Base-by-base conservation (phyloP, 2,113 vertebrate genomes). In the Atlantisia rogersi region DNA sequence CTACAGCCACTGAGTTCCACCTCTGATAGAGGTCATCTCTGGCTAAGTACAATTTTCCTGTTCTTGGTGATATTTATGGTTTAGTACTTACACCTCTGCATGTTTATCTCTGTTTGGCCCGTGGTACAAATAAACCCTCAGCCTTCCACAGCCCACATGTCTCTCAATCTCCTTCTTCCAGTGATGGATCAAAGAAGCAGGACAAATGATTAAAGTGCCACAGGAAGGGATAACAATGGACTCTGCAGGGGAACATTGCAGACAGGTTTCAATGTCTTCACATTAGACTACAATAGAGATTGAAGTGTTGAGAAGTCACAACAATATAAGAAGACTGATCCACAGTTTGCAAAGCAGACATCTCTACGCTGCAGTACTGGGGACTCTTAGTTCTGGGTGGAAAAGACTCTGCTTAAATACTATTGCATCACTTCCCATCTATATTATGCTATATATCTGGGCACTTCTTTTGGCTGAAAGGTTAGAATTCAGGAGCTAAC, bases 121-220 rank as follows among this genome's bases (percentile, higher is more conserved):
- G 1, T 99, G 99, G 96, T 99, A 99, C 90, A 99, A 97, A 76
- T 46, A 99, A 55, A 99, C 97, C 24, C 96, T 98, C 69, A 99
- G 97, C 46, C 62, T 98, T 68, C 92, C 97, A 31, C 20, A 90
- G 92, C 86, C 96, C 21, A 99, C 98, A 0, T 42, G 98, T 94
- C 96, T 98, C 31, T 99, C 98, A 11, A 99, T 98, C 97, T 99
- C 99, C 12, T 98, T 99, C 97, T 99, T 99, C 99, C 99, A 99
- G 60, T 99, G 99, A 93, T 99, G 99, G 88, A 99, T 88, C 95
- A 99, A 98, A n/a, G 99, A 99, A 60, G 99, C 99, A 15, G 99
- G 99, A 84, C 99, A 99, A 97, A 99, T 88, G 21, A 99, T 98
- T 84, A 99, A 97, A 42, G 99, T 99, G 60, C 98, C 96, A 16